Conservation (phyloP, 2,888 invertebrate species). For the Drosophila pseudotalamancana region DNA sequence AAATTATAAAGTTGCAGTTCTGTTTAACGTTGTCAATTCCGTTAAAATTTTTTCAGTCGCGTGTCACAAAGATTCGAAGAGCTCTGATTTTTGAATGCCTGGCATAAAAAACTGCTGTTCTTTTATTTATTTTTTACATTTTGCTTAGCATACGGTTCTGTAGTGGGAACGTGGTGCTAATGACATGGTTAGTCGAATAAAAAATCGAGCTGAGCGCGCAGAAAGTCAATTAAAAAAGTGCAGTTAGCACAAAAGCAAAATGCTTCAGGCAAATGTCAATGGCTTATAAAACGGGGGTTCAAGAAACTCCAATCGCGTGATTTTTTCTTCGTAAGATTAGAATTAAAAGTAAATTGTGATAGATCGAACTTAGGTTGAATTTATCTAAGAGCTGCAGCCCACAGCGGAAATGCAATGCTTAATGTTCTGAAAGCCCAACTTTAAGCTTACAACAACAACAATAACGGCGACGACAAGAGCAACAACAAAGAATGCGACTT, state of each 20-base stretch:
- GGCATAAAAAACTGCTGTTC: conserved; percentile 14
- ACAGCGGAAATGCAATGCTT: conserved; percentile 9
- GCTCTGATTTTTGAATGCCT: conserved; percentile 4
- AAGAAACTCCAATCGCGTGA: conserved; percentile 59
- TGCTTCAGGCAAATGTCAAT: conserved; percentile 50
- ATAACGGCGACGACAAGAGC: not conserved
- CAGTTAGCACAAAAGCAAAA: conserved; percentile 22
- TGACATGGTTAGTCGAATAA: conserved; percentile 32
- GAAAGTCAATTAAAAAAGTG: conserved; percentile 36
- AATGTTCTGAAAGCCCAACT: conserved; percentile 2
- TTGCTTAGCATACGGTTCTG: conserved; percentile 9
- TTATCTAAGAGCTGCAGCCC: conserved; percentile 13
- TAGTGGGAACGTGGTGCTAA: conserved; percentile 23
- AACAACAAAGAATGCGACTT: conserved; percentile 30
- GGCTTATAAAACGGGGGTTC: conserved; percentile 56
- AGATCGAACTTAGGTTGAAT: conserved; percentile 42
- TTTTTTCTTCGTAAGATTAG: conserved; percentile 31
- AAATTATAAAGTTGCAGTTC: conserved; percentile 29
- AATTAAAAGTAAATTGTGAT: conserved; percentile 22
- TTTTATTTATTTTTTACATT: not conserved
- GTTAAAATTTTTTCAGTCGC: conserved; percentile 38
- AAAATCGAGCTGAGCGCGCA: conserved; percentile 46
- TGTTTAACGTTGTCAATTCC: conserved; percentile 8
- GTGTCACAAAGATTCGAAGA: conserved; percentile 23
- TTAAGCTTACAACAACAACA: conserved; percentile 7